Evolutionary conservation across 2,113 vertebrate species (phyloP).

Genomic region (Lethenteron reissneri): DNA sequence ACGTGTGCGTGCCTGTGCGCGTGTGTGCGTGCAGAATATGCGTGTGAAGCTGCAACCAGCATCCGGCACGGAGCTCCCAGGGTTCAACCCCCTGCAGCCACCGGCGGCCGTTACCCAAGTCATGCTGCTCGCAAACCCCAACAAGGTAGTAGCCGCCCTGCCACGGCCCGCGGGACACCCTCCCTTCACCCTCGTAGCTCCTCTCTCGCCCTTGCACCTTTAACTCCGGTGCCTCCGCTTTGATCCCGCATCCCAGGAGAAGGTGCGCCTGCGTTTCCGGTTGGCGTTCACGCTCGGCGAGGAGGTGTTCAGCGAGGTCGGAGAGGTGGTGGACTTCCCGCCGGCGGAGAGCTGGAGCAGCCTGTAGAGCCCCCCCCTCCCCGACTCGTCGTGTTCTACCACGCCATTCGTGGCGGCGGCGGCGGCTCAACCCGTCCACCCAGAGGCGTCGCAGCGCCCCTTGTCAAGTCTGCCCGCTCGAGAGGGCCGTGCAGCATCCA

Average conservation of each 20-base stretch:
- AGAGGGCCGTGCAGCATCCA: no score
- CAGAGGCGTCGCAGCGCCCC: no score
- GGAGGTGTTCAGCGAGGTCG: constrained; percentile 57
- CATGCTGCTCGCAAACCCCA: constrained; percentile 71
- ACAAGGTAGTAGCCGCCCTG: constrained; percentile 39
- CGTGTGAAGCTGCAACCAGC: constrained; percentile 85
- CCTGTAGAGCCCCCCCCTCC: constrained; percentile 26
- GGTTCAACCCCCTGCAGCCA: constrained; percentile 71
- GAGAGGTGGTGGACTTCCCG: constrained; percentile 80
- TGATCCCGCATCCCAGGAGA: constrained; percentile 38
- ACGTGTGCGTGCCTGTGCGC: not conserved
- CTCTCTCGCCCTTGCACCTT: not conserved
- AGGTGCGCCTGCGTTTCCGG: constrained; percentile 80
- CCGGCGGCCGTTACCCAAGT: constrained; percentile 82
- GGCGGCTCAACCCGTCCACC: no score
- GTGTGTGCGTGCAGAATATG: constrained; percentile 38
- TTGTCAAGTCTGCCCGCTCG: no score
- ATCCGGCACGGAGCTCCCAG: constrained; percentile 54
- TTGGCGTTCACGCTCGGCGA: constrained; percentile 65
- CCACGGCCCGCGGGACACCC: not conserved
- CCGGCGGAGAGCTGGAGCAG: constrained; percentile 60
- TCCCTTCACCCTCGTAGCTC: not conserved
- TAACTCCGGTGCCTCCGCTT: not conserved
- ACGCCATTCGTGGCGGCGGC: no score
- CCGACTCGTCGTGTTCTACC: no score